These are phyloP conservation scores for Vombatus ursinus DNA, from an alignment of 2,113 vertebrate genomes.

Conservation along the genomic window DNA sequence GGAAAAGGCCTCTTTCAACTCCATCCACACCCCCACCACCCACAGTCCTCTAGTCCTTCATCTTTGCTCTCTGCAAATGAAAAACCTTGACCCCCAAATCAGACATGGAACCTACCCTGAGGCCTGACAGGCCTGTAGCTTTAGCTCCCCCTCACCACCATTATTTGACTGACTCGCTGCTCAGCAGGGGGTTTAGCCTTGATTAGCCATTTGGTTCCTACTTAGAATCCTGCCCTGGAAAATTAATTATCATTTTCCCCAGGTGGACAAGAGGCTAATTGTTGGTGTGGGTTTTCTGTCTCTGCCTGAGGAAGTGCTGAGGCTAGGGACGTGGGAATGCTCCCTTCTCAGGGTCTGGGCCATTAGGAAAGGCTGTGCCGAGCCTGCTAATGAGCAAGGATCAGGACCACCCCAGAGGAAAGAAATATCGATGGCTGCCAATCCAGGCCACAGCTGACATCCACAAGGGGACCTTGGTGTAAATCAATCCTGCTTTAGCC, in stretches of 20 bases:
- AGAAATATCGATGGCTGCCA: not conserved
- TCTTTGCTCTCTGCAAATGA: not conserved
- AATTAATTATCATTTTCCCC: slow-evolving; percentile 8
- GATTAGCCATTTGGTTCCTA: not conserved
- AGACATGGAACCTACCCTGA: not conserved
- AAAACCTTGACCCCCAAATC: not conserved
- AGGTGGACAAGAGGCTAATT: slow-evolving; percentile 11
- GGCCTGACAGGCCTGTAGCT: not conserved
- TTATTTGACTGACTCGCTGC: not conserved
- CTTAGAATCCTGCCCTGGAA: slow-evolving; percentile 12
- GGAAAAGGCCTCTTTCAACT: not conserved
- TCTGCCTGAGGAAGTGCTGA: not conserved
- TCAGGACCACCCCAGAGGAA: not conserved
- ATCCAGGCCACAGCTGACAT: not conserved
- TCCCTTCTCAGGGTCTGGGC: not conserved
- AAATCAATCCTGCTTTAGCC: not conserved
- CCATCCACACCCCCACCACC: not conserved
- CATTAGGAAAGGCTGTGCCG: not conserved
- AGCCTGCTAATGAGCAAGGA: not conserved
- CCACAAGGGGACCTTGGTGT: not conserved
- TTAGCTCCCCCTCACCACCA: not conserved
- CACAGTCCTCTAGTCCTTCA: not conserved
- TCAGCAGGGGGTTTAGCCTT: not conserved
- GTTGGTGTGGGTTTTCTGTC: not conserved
- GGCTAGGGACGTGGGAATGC: not conserved